Evolutionary conservation across 2,797 vertebrate genomes (phyloP).

Genomic region (Coccyzus lansbergi): DNA sequence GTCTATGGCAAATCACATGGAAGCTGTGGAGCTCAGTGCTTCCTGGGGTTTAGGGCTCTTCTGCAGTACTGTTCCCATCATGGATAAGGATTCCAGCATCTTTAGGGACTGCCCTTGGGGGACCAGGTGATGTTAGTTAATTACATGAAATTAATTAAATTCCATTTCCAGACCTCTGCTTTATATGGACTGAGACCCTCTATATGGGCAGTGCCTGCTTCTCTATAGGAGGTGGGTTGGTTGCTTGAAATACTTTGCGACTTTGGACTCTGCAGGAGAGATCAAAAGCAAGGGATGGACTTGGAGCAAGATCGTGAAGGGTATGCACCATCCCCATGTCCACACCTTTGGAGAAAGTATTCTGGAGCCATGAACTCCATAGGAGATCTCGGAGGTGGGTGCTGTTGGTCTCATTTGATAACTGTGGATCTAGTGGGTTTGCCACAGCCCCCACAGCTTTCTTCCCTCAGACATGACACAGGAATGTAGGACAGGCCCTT

Average conservation of each 20-base stretch:
- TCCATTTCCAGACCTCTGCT: background rate
- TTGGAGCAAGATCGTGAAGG: background rate
- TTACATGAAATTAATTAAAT: background rate
- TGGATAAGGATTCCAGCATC: background rate
- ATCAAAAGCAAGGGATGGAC: background rate
- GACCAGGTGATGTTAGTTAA: background rate
- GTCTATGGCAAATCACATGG: background rate
- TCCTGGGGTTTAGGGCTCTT: background rate
- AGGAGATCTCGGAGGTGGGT: background rate
- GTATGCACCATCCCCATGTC: accelerated
- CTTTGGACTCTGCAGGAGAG: background rate
- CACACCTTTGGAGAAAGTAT: background rate
- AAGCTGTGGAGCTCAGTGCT: background rate
- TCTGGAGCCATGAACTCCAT: accelerated
- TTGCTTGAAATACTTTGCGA: accelerated
- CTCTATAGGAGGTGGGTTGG: background rate
- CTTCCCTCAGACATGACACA: background rate
- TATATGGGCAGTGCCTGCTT: background rate
- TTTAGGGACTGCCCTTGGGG: background rate
- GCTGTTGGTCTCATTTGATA: background rate
- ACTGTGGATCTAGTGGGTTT: background rate
- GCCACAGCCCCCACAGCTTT: background rate
- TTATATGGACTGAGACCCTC: background rate
- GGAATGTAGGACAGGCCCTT: background rate
- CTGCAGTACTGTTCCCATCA: background rate